phyloP scores from a whole-genome alignment of 2,888 invertebrate genomes.

The Spodoptera exigua region DNA sequence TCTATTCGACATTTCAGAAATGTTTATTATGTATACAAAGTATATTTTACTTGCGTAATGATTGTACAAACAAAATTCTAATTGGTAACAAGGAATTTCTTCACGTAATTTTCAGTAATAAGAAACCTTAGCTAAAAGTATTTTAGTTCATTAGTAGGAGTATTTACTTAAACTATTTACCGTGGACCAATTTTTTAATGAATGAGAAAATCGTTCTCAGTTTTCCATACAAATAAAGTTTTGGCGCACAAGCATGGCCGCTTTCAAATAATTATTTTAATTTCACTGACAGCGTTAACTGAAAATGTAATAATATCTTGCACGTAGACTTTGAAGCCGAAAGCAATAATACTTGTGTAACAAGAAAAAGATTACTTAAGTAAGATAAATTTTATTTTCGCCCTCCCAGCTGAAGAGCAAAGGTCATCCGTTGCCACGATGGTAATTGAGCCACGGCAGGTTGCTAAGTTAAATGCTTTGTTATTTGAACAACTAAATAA shows the following conservation, averaged over 20 bases:
- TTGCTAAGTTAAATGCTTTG: constrained; percentile 47
- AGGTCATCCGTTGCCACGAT: constrained; percentile 50
- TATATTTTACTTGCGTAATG: constrained; percentile 25
- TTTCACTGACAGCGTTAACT: constrained; percentile 8
- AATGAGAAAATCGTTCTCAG: constrained; percentile 15
- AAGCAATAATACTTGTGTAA: constrained; percentile 49
- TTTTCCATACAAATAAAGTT: constrained; percentile 17
- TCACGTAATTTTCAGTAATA: constrained; percentile 26
- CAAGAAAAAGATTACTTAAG: constrained; percentile 44
- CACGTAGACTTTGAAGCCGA: constrained; percentile 20
- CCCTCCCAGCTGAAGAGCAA: constrained; percentile 38
- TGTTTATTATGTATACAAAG: constrained; percentile 34
- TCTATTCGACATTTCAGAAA: constrained; percentile 24
- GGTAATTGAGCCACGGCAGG: constrained; percentile 37
- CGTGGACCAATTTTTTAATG: constrained; percentile 29
- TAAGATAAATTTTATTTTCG: constrained; percentile 43
- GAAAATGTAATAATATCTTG: constrained; percentile 9
- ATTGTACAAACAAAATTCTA: constrained; percentile 34
- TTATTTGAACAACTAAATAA: constrained; percentile 54
- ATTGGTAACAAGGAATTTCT: constrained; percentile 30
- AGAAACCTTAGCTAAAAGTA: constrained; percentile 17
- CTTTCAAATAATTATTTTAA: constrained; percentile 15
- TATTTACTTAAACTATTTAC: constrained; percentile 42
- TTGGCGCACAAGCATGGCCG: constrained; percentile 47
- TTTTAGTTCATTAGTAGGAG: constrained; percentile 45